Evolutionary conservation across 2,113 vertebrate species (phyloP).

Genomic region (Nothocercus nigrocapillus): DNA sequence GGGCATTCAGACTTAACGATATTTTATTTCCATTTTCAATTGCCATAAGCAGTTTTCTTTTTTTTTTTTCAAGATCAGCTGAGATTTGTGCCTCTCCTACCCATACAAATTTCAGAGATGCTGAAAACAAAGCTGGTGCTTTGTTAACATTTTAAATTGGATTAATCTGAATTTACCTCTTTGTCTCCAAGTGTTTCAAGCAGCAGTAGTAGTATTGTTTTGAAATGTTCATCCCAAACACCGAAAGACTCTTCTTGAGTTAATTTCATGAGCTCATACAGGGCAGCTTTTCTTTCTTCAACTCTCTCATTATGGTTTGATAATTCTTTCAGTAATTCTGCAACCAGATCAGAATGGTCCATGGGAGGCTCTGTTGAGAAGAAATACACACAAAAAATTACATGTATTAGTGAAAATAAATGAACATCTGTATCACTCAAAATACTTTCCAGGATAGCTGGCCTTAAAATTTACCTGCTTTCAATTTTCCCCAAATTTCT

Average conservation of each 20-base stretch:
- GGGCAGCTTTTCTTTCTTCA: slow-evolving; percentile 92
- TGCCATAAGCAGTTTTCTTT: not conserved
- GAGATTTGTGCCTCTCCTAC: not conserved
- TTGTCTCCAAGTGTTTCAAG: slow-evolving; percentile 95
- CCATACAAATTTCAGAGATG: not conserved
- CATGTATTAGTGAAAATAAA: not conserved
- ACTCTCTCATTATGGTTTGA: slow-evolving; percentile 95
- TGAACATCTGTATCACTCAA: not conserved
- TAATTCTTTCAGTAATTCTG: slow-evolving; percentile 92
- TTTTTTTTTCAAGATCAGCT: not conserved
- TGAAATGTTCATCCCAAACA: slow-evolving; percentile 98
- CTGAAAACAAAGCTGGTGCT: not conserved
- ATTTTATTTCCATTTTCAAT: not conserved
- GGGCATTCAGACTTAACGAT: not conserved
- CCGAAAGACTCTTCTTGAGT: slow-evolving; percentile 91
- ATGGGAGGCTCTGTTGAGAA: slow-evolving; percentile 83
- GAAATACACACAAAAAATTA: not conserved
- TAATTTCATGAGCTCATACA: slow-evolving; percentile 91
- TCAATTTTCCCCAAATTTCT: not conserved
- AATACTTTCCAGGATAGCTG: not conserved
- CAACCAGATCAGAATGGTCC: slow-evolving; percentile 93
- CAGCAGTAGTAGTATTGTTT: slow-evolving; percentile 92
- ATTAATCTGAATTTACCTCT: slow-evolving; percentile 81
- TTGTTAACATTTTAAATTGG: not conserved
- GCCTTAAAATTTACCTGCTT: not conserved